A percentile compares a stretch with the other conserved stretches of the same genome.
phyloP scores from a whole-genome alignment of 2,113 vertebrate genomes.

The Nothobranchius kuhntae region DNA sequence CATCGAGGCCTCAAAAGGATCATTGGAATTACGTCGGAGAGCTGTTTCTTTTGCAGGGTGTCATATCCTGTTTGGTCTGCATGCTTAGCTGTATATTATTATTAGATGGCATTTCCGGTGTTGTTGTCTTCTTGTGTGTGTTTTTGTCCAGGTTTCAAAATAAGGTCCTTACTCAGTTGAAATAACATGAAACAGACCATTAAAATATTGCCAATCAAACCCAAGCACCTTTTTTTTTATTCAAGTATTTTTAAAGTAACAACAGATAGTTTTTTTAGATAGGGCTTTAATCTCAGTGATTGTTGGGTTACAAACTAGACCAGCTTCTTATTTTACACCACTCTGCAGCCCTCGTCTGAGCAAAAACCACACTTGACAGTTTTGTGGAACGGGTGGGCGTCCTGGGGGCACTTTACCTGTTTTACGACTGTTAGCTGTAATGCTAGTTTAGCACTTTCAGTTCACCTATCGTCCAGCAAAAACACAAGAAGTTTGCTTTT shows the following conservation, averaged over 20 bases:
- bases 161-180: neutral
- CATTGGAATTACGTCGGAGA: slow-evolving; percentile 53
- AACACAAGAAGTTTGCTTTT: too few relatives aligned
- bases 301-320: neutral
- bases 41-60: slow-evolving; percentile 22
- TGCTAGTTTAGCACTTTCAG: too few relatives aligned
- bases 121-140: neutral
- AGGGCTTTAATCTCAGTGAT: neutral
- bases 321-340: too few relatives aligned
- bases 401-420: too few relatives aligned
- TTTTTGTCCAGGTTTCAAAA: slow-evolving; percentile 1
- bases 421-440: too few relatives aligned
- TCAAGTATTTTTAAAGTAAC: slow-evolving; percentile 39
- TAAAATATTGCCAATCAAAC: neutral
- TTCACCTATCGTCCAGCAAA: too few relatives aligned
- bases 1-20: slow-evolving; percentile 56
- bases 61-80: slow-evolving; percentile 75
- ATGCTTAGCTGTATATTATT: slow-evolving; percentile 23
- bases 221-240: neutral
- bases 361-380: too few relatives aligned
- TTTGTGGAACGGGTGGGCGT: too few relatives aligned
- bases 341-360: too few relatives aligned
- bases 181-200: neutral
- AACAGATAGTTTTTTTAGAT: too few relatives aligned
- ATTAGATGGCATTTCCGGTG: slow-evolving; percentile 22